Evolutionary conservation across 2,888 invertebrate genomes (phyloP).

Genomic region (Lasioglossum vierecki): DNA sequence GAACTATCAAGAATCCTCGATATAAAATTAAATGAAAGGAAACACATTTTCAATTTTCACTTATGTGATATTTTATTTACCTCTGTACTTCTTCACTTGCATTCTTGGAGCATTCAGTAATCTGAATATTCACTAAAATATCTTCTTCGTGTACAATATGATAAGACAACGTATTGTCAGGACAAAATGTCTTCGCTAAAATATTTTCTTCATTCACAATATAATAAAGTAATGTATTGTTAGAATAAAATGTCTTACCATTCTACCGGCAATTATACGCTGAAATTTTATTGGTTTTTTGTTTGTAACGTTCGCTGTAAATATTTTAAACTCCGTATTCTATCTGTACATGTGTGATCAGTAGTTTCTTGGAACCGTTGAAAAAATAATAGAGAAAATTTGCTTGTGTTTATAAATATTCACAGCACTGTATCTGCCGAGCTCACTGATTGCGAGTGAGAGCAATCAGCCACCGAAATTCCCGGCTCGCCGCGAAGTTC

Average conservation of each 20-base stretch:
- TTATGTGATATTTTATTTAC: neutral
- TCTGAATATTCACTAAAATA: neutral
- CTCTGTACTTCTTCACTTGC: neutral
- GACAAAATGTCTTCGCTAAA: neutral
- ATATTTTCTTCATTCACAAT: neutral
- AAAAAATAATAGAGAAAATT: neutral
- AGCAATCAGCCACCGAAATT: conserved; percentile 59
- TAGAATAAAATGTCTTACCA: neutral
- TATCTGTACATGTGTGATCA: neutral
- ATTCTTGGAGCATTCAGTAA: no score
- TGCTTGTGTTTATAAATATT: neutral
- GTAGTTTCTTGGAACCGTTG: neutral
- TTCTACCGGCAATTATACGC: neutral
- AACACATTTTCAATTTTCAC: neutral
- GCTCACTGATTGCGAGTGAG: conserved; percentile 15
- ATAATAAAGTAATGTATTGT: neutral
- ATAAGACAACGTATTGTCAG: no score
- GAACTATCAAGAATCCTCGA: neutral
- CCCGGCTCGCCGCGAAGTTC: conserved; percentile 34
- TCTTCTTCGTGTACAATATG: neutral
- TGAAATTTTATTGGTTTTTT: neutral
- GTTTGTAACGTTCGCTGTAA: neutral
- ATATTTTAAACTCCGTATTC: neutral
- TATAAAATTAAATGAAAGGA: neutral
- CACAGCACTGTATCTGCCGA: neutral